Evolutionary conservation across 2,888 invertebrate species (phyloP).

Genomic region (Bellardia pandia): DNA sequence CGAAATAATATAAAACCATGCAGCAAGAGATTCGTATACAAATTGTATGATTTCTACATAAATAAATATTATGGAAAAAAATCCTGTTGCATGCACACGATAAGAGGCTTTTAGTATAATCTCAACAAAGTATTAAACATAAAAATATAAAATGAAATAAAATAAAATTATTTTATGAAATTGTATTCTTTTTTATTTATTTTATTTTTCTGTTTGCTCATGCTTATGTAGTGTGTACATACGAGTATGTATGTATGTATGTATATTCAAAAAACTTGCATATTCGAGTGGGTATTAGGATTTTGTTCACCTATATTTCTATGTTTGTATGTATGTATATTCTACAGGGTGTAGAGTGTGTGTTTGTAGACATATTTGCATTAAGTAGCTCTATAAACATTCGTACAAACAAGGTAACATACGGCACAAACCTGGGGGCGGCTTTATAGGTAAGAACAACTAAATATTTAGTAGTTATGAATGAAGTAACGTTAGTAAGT

Average conservation of each 20-base stretch:
- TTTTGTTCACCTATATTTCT: conserved; percentile 65
- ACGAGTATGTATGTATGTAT: too few species aligned
- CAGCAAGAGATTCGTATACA: conserved; percentile 33
- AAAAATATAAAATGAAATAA: conserved; percentile 56
- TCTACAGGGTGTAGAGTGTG: neutral
- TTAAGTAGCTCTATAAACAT: conserved; percentile 43
- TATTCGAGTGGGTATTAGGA: conserved; percentile 55
- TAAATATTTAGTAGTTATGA: conserved; percentile 32
- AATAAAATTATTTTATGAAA: conserved; percentile 38
- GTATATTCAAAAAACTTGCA: conserved; percentile 36
- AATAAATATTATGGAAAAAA: conserved; percentile 63
- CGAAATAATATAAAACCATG: conserved; percentile 10
- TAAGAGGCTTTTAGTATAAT: conserved; percentile 71
- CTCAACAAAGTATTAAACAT: conserved; percentile 56
- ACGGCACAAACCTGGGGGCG: conserved; percentile 46
- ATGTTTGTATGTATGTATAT: neutral
- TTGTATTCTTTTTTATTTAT: conserved; percentile 5
- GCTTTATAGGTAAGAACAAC: conserved; percentile 31
- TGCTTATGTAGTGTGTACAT: neutral
- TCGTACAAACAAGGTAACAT: neutral
- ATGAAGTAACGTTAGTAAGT: conserved; percentile 33
- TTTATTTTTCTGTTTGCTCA: neutral
- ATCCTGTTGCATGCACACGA: conserved; percentile 64
- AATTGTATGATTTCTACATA: conserved; percentile 61
- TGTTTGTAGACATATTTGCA: conserved; percentile 51